Conservation (phyloP, 53 echinoderm and acorn worm species). For the Arbacia lixula region DNA sequence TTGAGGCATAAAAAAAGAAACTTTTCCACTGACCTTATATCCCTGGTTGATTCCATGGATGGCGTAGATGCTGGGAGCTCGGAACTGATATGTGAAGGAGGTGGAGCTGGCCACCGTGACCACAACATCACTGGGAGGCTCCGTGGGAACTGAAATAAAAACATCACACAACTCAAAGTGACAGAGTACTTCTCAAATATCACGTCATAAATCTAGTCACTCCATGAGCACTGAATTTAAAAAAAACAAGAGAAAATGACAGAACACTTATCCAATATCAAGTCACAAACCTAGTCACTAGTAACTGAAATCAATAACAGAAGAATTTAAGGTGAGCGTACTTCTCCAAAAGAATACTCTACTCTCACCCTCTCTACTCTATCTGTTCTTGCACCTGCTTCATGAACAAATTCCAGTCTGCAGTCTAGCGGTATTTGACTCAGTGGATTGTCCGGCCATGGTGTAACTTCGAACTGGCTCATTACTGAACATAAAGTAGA, state of each 20-base stretch:
- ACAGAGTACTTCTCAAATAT: too few relatives aligned
- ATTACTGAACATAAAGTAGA: neutral
- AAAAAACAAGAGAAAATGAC: too few relatives aligned
- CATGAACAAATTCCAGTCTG: too few relatives aligned
- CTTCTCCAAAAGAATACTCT: too few relatives aligned
- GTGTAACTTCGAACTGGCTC: neutral
- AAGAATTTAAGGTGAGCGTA: too few relatives aligned
- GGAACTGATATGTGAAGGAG: slow-evolving; percentile 70
- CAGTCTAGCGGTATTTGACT: too few relatives aligned
- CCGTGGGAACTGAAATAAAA: slow-evolving; percentile 68
- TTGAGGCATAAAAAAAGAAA: neutral
- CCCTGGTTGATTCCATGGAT: slow-evolving; percentile 97
- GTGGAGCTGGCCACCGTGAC: slow-evolving; percentile 79
- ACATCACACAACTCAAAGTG: too few relatives aligned
- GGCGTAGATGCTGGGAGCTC: slow-evolving; percentile 38
- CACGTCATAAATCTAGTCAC: too few relatives aligned
- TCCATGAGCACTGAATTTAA: too few relatives aligned
- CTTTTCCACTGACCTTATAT: slow-evolving; percentile 83
- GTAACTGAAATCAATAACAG: neutral
- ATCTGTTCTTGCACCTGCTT: too few relatives aligned
- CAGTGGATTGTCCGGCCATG: too few relatives aligned
- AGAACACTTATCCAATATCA: neutral
- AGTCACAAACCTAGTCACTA: neutral
- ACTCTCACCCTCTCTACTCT: too few relatives aligned
- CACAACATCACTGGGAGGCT: slow-evolving; percentile 70